Evolutionary conservation across 2,888 invertebrate species (phyloP).

Genomic region (Pherbina coryleti): DNA sequence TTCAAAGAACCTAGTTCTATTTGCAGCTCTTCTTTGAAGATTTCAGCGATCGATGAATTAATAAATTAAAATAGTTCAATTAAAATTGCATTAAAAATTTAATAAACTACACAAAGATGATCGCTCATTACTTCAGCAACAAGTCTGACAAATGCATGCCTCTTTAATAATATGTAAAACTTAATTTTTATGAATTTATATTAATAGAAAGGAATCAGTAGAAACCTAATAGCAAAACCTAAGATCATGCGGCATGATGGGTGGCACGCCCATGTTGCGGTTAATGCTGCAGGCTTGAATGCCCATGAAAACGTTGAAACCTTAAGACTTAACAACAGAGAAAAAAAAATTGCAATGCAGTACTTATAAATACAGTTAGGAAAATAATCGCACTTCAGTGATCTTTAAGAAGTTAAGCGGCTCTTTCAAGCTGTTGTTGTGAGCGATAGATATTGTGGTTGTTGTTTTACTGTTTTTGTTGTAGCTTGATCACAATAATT

Average conservation of each 20-base stretch:
- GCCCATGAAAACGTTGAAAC: neutral
- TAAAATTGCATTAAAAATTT: too few relatives aligned
- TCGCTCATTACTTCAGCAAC: neutral
- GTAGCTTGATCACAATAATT: constrained; percentile 13
- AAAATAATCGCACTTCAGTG: constrained; percentile 13
- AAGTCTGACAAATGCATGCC: neutral
- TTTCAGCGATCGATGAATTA: too few relatives aligned
- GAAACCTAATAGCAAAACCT: neutral
- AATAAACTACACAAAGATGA: neutral
- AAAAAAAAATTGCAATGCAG: neutral
- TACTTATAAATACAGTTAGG: constrained; percentile 4
- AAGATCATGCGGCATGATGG: constrained; percentile 1
- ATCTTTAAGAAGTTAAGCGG: constrained; percentile 14
- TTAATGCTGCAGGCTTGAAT: neutral
- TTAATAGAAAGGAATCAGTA: too few relatives aligned
- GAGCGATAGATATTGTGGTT: neutral
- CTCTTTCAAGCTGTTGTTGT: neutral
- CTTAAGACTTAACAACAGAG: neutral
- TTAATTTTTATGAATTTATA: too few relatives aligned
- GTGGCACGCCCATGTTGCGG: constrained; percentile 6
- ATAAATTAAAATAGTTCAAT: too few relatives aligned
- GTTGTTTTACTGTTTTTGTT: neutral
- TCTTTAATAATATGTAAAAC: neutral
- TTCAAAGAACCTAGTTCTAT: too few relatives aligned
- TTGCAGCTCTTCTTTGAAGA: too few relatives aligned